Base-by-base conservation (phyloP, 2,888 invertebrate genomes). In the Magallana nippona region DNA sequence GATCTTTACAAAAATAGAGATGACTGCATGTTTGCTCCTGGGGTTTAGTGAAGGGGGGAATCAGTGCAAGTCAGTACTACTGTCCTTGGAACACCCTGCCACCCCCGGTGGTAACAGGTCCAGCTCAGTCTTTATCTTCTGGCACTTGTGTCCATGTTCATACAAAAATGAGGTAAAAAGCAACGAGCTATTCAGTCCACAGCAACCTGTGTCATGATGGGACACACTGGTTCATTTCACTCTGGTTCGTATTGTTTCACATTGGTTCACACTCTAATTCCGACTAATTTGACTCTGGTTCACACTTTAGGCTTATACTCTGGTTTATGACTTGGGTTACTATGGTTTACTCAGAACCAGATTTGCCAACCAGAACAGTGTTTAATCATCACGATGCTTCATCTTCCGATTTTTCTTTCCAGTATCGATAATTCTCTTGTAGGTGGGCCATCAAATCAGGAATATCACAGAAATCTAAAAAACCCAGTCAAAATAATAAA, bases 401-500 rank as follows among this genome's bases (percentile, higher is more conserved):
- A 17, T 84, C 84, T 44, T 84, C 84, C 32, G 81, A 81, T 56
- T 82, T 82, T 57, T 84, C 84, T 79, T 84, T 84, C 98, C 98
- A 98, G 94, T 97, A 97, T 84, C 96, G 96, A 95, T 98, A 98
- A 95, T 98, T 98, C 92, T 95, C 95, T 90, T 97, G 96, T 95
- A 98, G 96, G 94, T 97, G 96, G 17, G 96, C 96, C 88, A 98
- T 96, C 89, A 98, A 95, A 94, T 98, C 98, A 0, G 98, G 98
- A 96, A 98, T 97, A 94, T 98, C 98, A 93, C 98, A 97, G 94
- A 98, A 98, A 82, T 97, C 98, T 98, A 95, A 3, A 95, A 19
- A 19, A n/a, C 17, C n/a, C 17, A 60, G 17, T 60, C 62, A 11
- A 60, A 60, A 19, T 60, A n/a, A 11, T 17, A 60, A 60, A 60